A percentile compares a stretch with the other conserved stretches of the same genome.
Evolutionary conservation across 2,797 vertebrate species (phyloP).

Genomic region (Tarsius wallacei): DNA sequence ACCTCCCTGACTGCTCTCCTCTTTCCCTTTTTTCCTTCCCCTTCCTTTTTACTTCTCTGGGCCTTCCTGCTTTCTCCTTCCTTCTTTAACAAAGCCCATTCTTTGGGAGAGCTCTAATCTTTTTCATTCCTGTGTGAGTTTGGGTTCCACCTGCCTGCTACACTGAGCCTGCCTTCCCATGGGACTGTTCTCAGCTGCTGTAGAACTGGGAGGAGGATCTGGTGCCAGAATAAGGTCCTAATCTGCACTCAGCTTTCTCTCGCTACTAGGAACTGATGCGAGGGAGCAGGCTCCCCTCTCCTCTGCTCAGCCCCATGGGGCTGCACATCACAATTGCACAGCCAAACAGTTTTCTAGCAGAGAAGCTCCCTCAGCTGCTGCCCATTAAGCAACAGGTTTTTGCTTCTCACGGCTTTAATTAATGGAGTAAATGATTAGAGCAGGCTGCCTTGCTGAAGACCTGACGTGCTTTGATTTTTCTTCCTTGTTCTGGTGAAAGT

Average conservation of each 20-base stretch:
- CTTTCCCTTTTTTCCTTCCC: background rate
- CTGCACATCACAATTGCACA: background rate
- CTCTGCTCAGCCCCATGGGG: background rate
- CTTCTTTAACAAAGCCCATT: background rate
- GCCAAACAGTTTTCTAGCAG: background rate
- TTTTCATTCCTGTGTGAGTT: background rate
- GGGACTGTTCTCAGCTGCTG: background rate
- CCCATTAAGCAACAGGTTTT: slow-evolving; percentile 33
- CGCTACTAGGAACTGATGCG: background rate
- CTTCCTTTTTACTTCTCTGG: background rate
- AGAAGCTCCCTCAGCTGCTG: background rate
- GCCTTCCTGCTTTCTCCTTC: background rate
- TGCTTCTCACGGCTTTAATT: slow-evolving; percentile 74
- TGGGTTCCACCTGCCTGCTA: background rate
- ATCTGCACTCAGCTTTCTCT: background rate
- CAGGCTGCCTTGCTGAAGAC: slow-evolving; percentile 46
- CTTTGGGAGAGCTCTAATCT: background rate
- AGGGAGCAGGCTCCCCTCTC: background rate
- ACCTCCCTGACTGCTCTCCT: background rate
- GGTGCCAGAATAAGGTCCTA: background rate
- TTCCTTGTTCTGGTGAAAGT: background rate
- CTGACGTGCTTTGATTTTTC: slow-evolving; percentile 51
- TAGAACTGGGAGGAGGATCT: background rate
- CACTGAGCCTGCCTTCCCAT: background rate
- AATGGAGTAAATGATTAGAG: slow-evolving; percentile 66